Evolutionary conservation across 2,888 invertebrate genomes (phyloP).

Genomic region (Dinocampus coccinellae): DNA sequence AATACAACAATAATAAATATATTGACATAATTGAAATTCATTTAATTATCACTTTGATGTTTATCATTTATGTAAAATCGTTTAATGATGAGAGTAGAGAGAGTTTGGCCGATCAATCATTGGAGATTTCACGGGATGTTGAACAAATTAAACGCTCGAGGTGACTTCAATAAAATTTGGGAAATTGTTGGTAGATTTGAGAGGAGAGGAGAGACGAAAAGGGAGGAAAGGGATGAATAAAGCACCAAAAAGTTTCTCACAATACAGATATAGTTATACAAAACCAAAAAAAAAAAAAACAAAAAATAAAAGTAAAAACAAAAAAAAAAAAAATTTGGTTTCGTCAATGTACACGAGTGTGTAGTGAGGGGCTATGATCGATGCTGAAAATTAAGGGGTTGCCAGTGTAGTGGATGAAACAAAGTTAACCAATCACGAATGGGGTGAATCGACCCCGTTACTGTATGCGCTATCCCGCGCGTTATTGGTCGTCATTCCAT

Average conservation of each 20-base stretch:
- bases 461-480: conserved; percentile 18
- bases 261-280: no score
- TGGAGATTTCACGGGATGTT: conserved; percentile 7
- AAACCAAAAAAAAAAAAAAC: no score
- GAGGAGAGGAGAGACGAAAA: no score
- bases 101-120: conserved; percentile 6
- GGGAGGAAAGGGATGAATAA: no score
- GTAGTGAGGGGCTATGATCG: conserved; percentile 54
- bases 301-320: no score
- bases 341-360: background rate
- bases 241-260: background rate
- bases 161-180: conserved; percentile 12
- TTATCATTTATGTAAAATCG: background rate
- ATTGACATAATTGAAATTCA: background rate
- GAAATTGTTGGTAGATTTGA: background rate
- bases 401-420: conserved; percentile 55
- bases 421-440: conserved; percentile 63
- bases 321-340: background rate
- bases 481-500: conserved; percentile 55
- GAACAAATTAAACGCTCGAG: conserved; percentile 1
- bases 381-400: conserved; percentile 62
- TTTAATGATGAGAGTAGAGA: background rate
- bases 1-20: background rate
- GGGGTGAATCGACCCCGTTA: conserved; percentile 48
- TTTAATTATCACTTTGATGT: conserved; percentile 3